phyloP scores from a whole-genome alignment of 2,888 invertebrate genomes.

The Pyrgus malvae region DNA sequence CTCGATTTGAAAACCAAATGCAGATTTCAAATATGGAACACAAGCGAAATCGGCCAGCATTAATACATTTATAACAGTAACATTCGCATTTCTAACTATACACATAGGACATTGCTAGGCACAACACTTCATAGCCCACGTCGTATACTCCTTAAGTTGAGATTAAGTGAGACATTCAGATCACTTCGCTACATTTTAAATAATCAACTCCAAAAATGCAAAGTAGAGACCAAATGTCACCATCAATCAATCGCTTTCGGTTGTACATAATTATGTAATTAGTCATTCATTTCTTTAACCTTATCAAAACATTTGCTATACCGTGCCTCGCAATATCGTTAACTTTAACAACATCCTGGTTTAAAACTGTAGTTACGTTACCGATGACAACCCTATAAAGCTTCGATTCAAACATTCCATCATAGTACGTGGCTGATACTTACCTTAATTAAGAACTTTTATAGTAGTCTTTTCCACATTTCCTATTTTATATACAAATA shows the following conservation, averaged over 20 bases:
- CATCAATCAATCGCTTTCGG: neutral
- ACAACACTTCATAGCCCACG: neutral
- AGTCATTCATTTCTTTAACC: too few relatives aligned
- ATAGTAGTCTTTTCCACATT: slow-evolving; percentile 59
- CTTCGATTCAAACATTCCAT: neutral
- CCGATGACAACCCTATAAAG: slow-evolving; percentile 8
- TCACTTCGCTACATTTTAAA: neutral
- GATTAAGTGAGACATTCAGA: neutral
- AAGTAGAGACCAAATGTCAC: too few relatives aligned
- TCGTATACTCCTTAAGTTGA: neutral
- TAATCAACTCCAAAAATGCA: too few relatives aligned
- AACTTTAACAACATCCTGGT: neutral
- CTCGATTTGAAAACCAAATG: neutral
- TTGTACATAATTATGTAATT: too few relatives aligned
- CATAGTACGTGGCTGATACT: slow-evolving; percentile 27
- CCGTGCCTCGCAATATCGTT: neutral
- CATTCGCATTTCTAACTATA: neutral
- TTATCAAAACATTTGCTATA: neutral
- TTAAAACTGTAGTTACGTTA: neutral
- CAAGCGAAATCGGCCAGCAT: neutral
- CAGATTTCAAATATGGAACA: neutral
- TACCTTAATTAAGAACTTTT: slow-evolving; percentile 32
- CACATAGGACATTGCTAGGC: neutral
- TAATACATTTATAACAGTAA: neutral
- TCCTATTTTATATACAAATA: slow-evolving; percentile 65